Evolutionary conservation across 1,140 invertebrate species (phyloP).

Genomic region (Trichonephila inaurata): DNA sequence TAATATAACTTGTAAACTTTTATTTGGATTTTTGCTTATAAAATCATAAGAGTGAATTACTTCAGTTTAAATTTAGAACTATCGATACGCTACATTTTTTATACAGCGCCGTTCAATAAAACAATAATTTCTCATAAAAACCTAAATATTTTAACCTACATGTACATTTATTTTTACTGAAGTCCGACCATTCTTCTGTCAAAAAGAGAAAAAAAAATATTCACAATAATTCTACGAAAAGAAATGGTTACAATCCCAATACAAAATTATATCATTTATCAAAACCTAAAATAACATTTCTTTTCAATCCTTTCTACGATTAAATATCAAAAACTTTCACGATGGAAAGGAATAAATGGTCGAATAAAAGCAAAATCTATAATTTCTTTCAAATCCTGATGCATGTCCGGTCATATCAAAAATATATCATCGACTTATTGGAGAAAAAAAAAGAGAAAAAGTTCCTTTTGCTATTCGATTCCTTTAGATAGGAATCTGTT

Average conservation of each 20-base stretch:
- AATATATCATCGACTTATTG: slow-evolving; percentile 75
- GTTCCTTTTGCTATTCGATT: slow-evolving; percentile 47
- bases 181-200: neutral
- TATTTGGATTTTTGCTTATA: too few relatives aligned
- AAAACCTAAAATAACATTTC: slow-evolving; percentile 42
- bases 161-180: neutral
- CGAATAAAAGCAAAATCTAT: slow-evolving; percentile 63
- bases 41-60: too few relatives aligned
- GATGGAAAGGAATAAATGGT: slow-evolving; percentile 39
- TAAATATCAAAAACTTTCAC: slow-evolving; percentile 53
- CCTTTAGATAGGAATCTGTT: slow-evolving; percentile 35
- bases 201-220: slow-evolving; percentile 6
- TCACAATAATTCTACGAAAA: neutral
- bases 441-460: neutral
- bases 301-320: slow-evolving; percentile 47
- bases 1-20: too few relatives aligned
- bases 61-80: too few relatives aligned
- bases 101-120: neutral
- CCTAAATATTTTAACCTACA: neutral
- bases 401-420: slow-evolving; percentile 70
- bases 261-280: slow-evolving; percentile 58
- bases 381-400: slow-evolving; percentile 72
- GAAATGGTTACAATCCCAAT: slow-evolving; percentile 30
- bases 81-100: neutral
- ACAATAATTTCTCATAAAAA: neutral